A percentile compares a stretch with the other conserved stretches of the same genome.
phyloP scores from a whole-genome alignment of 2,888 invertebrate species.

The Ennomos quercinarius region DNA sequence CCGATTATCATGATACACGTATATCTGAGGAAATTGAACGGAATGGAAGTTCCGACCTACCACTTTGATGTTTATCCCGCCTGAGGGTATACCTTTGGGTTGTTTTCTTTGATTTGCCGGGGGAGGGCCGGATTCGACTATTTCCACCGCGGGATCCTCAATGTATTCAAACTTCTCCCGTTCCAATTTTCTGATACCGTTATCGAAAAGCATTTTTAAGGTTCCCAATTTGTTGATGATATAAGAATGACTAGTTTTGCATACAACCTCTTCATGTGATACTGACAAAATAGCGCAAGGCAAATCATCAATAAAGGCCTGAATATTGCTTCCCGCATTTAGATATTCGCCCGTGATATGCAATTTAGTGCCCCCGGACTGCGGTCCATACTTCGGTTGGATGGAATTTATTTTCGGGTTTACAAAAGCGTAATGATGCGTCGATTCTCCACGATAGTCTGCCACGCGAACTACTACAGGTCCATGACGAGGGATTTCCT shows the following conservation, averaged over 20 bases:
- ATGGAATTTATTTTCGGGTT: conserved; percentile 95
- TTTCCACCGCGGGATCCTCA: conserved; percentile 94
- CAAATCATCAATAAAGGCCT: conserved; percentile 94
- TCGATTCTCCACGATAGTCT: conserved; percentile 95
- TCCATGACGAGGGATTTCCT: conserved; percentile 90
- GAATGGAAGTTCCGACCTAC: conserved; percentile 95
- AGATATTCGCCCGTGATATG: conserved; percentile 96
- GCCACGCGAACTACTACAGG: conserved; percentile 96
- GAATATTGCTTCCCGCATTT: conserved; percentile 97
- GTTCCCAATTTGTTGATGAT: conserved; percentile 86
- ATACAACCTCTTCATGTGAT: conserved; percentile 91
- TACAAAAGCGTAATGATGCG: conserved; percentile 93
- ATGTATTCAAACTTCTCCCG: conserved; percentile 94
- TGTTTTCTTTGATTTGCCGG: conserved; percentile 88
- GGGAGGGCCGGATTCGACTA: conserved; percentile 91
- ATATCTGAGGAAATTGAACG: conserved; percentile 97
- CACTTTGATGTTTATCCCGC: conserved; percentile 96
- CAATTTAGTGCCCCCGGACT: conserved; percentile 97
- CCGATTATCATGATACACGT: conserved; percentile 94
- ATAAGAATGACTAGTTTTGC: conserved; percentile 92
- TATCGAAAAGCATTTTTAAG: conserved; percentile 94
- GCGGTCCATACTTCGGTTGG: conserved; percentile 94
- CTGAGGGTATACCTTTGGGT: conserved; percentile 96
- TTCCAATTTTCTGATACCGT: conserved; percentile 91
- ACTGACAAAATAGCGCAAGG: conserved; percentile 93